phyloP scores from a whole-genome alignment of 2,113 vertebrate species.

The Cervus canadensis region DNA sequence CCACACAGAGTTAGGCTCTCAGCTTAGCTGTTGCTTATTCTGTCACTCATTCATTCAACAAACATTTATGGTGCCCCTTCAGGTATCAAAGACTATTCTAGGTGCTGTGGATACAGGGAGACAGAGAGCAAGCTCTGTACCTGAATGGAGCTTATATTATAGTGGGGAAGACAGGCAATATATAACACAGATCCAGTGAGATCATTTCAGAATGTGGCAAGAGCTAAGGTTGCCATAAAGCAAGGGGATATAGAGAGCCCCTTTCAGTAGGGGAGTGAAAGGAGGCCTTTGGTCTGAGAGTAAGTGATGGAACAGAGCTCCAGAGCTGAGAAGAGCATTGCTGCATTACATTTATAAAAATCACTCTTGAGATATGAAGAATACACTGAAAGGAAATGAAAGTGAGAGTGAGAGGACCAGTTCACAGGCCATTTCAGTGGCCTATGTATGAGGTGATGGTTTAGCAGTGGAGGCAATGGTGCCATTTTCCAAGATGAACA shows the following conservation, averaged over 20 bases:
- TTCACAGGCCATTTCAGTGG: background rate
- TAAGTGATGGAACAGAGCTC: background rate
- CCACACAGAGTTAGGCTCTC: background rate
- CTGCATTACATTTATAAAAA: background rate
- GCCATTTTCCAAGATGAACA: background rate
- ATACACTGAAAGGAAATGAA: background rate
- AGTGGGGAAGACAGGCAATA: background rate
- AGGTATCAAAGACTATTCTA: background rate
- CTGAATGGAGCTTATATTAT: background rate
- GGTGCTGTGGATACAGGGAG: background rate
- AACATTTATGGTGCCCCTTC: background rate
- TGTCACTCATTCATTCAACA: background rate
- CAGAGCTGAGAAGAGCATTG: background rate
- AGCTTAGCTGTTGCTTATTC: background rate
- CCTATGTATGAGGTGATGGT: accelerated
- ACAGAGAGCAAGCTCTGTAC: background rate
- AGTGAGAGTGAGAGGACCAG: background rate
- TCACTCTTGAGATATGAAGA: background rate
- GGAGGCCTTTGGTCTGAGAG: background rate
- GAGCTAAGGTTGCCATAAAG: background rate
- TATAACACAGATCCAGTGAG: background rate
- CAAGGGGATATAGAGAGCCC: too few species aligned
- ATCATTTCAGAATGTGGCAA: background rate
- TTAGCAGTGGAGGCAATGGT: background rate
- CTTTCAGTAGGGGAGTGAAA: background rate